Evolutionary conservation across 2,797 vertebrate genomes (phyloP), one percentile per base, ranked within the genome.

Genomic region (Kryptolebias ocellatus): DNA sequence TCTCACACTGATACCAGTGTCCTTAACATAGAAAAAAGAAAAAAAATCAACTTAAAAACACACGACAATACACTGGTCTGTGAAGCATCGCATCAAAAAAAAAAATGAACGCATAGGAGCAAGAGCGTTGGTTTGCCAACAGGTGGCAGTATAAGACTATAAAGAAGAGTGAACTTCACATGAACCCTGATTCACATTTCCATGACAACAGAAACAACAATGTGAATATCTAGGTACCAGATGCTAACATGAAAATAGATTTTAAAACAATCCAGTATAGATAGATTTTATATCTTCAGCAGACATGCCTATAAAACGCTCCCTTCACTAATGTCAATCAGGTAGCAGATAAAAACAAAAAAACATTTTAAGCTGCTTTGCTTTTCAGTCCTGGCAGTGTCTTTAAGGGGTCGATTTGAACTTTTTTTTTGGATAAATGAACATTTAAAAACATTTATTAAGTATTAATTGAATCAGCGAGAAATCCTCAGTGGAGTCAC

Each of bases 1-100:
- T 81, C 97, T 95, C 79, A 98, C 97, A 64, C 97, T 98, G 88
- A 98, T 98, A 83, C 97, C 97, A 79, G 97, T 98, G 94, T 98
- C 97, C 97, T 98, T 85, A 64, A 66, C 2, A 91, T 64, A 81
- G 20, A 58, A 67, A 66, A 76, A 53, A 28, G 4, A 49, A 6
- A 24, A 14, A 11, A 67, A 55, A 49, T n/a, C 0, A 47, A 62
- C 12, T 46, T 2, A 55, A 17, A 1, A 56, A 45, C 0, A 5
- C 12, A 63, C 53, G 4, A 11, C 29, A 46, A 47, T 31, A 28
- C 42, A 39, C 1, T 20, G 1, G 31, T 16, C 2, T 45, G 17
- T 17, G 3, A 60, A 65, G 15, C 10, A 47, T 15, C 6, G 18
- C 9, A 53, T 50, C 11, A n/a, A 44, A 62, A 64, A n/a, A n/a